Evolutionary conservation across 2,888 invertebrate genomes (phyloP), one percentile per base, ranked within the genome.

Genomic region (Ichneumon xanthorius): DNA sequence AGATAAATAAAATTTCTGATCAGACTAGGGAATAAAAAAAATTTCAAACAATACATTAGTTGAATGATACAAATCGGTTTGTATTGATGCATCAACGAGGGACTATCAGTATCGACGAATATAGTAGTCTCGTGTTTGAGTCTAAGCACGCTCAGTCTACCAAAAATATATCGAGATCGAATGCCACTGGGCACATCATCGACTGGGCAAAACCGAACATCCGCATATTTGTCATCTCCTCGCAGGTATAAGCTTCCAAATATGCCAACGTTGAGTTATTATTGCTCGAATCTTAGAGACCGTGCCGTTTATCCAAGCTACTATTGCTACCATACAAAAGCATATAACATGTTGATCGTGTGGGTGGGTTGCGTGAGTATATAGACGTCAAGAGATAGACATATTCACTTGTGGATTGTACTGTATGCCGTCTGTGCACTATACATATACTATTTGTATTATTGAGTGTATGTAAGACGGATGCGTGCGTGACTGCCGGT

Each of bases 11-110:
- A 33, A 7, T 33, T 33, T 33, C 7, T 33, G 5, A 91, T 88
- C 87, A 80, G 87, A 90, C 87, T 82, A 85, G 85, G 86, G 76
- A 65, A 89, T 89, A 88, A 87, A 88, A 87, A 88, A 87, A 87
- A 75, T 65, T 78, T 67, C 14, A 53, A 67, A 30, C 22, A 45
- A 58, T 19, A 48, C 50, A 11, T 40, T 7, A 2, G 9, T 40
- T 9, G 14, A 22, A 22, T 61, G 70, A 19, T 50, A 70, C 11
- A 45, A 7, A 37, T 55, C n/a, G 55, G 61, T 55, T 11, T 11
- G 40, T 40, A 40, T 40, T 11, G 11, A 40, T 9, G 40, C 40
- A 40, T 40, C 40, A 6, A 30, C 14, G 6, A 61, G 3, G 30
- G 11, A 61, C 30, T 7, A 14, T 22, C 22, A 30, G 26, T 26